These are phyloP conservation scores for Sebastes steindachneri DNA, from an alignment of 2,797 vertebrate species.

Conservation along the genomic window DNA sequence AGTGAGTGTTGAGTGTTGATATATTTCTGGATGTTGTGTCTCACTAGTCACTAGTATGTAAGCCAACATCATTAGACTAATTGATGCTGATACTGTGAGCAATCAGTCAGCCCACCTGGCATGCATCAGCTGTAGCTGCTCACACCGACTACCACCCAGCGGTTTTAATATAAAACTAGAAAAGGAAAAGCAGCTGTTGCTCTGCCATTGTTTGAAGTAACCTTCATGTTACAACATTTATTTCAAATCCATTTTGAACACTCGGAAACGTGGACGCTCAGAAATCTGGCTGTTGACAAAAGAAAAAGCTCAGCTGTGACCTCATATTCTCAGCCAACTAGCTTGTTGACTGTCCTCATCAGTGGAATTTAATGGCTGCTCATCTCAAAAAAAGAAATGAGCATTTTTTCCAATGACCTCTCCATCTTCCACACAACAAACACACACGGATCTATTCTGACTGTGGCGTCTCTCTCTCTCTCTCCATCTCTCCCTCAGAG, in stretches of 20 bases:
- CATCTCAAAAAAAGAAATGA: background rate
- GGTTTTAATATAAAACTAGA: background rate
- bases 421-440: conserved; percentile 22
- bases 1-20: background rate
- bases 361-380: conserved; percentile 1
- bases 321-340: conserved; percentile 4
- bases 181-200: background rate
- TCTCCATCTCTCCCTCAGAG: conserved; percentile 77
- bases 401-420: background rate
- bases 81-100: conserved; percentile 43
- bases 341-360: conserved; percentile 6
- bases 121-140: conserved; percentile 14
- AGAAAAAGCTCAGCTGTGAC: background rate
- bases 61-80: conserved; percentile 51
- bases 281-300: background rate
- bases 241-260: conserved; percentile 2
- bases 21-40: conserved; percentile 5
- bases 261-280: background rate
- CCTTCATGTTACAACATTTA: background rate
- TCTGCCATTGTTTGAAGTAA: background rate
- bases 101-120: conserved; percentile 55
- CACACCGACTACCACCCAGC: background rate
- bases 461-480: background rate
- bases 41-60: background rate
- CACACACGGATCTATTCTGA: conserved; percentile 4